These are phyloP conservation scores for Loris lydekkerianus DNA, from an alignment of 2,797 vertebrate genomes.

Conservation along the genomic window DNA sequence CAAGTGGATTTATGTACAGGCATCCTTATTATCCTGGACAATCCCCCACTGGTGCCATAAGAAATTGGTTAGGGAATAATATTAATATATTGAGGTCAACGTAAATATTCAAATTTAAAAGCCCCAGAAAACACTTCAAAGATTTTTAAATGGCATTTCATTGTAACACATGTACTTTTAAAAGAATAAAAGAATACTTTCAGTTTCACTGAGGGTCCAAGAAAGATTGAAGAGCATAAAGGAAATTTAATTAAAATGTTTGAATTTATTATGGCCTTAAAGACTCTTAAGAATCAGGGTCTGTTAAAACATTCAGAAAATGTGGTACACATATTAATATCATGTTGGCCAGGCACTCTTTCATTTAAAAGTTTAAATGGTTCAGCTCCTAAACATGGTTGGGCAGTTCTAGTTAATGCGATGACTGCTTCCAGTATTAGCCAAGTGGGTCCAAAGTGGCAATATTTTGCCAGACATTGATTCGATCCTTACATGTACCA, in stretches of 20 bases:
- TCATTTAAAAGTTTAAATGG: constrained; percentile 42
- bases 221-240: constrained; percentile 33
- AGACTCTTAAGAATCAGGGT: constrained; percentile 51
- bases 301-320: constrained; percentile 61
- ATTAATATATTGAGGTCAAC: background rate
- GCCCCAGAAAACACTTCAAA: constrained; percentile 51
- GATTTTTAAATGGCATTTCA: constrained; percentile 22
- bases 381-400: background rate
- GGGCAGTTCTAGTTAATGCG: background rate
- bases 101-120: constrained; percentile 67
- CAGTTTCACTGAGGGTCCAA: constrained; percentile 35
- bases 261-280: constrained; percentile 55
- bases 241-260: constrained; percentile 62
- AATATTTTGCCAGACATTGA: constrained; percentile 31
- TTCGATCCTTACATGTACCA: background rate
- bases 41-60: background rate
- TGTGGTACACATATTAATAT: constrained; percentile 45
- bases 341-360: background rate
- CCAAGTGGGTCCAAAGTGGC: background rate
- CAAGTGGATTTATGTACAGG: background rate
- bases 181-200: constrained; percentile 14
- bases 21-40: background rate
- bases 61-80: constrained; percentile 40
- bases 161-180: background rate
- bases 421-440: background rate